Base-by-base conservation (phyloP, 2,113 vertebrate genomes). In the Hippocampus barbouri region DNA sequence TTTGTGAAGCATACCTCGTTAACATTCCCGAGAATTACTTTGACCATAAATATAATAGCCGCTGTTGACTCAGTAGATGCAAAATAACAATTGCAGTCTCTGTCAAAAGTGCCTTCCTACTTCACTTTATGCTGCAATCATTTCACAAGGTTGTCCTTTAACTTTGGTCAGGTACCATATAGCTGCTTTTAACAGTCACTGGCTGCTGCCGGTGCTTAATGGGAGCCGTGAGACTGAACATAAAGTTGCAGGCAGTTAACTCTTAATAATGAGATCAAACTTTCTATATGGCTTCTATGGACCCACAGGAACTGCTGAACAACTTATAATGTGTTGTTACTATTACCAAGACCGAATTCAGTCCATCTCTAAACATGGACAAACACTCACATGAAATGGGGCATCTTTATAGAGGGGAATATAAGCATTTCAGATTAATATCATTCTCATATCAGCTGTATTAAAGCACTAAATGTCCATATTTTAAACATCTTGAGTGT, bases 211-310 rank as follows among this genome's bases (percentile, higher is more conserved):
- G 8, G 25, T 16, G 41, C 8, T 34, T 67, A 15, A 51, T 53
- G 15, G 47, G 45, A 51, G 25, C 4, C 8, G 25, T 21, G 66
- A 53, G 45, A 67, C 66, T n/a, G 8, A 34, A 51, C 16, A 51
- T 67, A 51, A 67, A 67, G 66, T 67, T 47, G 47, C 16, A 16
- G 66, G 47, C 66, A 51, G 66, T 67, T 51, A 67, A 67, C 27
- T 18, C 66, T 34, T 34, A 51, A 67, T 67, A 67, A 67, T 67
- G 66, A 67, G 66, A 34, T 51, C 8, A 67, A 67, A 67, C 15
- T 51, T 67, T 23, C 23, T 34, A 67, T 67, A 53, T 18, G 40
- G 41, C 63, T 66, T 38, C 40, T 15, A 43, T 25, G 23, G 64
- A 43, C 41, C 64, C 41, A 4, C 23, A 41, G 25, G 23, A 49